phyloP scores from a whole-genome alignment of 2,797 vertebrate species.

The Coregonus ussuriensis region DNA sequence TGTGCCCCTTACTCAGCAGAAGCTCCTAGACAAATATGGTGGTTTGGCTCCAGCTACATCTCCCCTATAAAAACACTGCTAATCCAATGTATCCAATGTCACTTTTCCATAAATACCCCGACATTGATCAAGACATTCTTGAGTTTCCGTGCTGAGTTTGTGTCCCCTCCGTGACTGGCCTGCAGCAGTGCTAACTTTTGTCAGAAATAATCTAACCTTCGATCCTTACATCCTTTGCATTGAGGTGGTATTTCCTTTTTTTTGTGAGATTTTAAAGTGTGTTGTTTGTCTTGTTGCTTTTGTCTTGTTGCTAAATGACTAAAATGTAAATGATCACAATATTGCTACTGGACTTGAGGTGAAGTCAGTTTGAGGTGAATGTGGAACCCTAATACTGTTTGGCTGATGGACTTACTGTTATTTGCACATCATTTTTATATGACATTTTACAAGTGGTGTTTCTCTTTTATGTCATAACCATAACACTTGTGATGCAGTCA shows the following conservation, averaged over 20 bases:
- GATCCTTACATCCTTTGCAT: slow-evolving; percentile 36
- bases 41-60: slow-evolving; percentile 39
- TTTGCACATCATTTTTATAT: background rate
- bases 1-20: slow-evolving; percentile 47
- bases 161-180: slow-evolving; percentile 35
- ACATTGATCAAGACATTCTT: slow-evolving; percentile 67
- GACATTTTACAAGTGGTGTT: background rate
- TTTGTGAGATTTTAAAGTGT: background rate
- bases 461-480: background rate
- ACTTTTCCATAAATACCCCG: slow-evolving; percentile 66
- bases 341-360: background rate
- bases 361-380: background rate
- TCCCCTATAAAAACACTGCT: slow-evolving; percentile 46
- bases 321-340: background rate
- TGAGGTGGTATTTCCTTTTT: background rate
- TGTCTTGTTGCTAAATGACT: background rate
- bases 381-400: background rate
- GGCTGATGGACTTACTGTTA: background rate
- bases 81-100: slow-evolving; percentile 48
- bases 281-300: background rate
- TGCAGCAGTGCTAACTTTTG: slow-evolving; percentile 48
- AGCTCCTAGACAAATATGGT: slow-evolving; percentile 36
- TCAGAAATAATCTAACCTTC: slow-evolving; percentile 13
- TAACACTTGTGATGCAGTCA: background rate
- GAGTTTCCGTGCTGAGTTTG: slow-evolving; percentile 60